Percentiles rank a stretch among this genome's conserved stretches.
Conservation (phyloP, 2,113 vertebrate species). For the Trematomus loennbergii region DNA sequence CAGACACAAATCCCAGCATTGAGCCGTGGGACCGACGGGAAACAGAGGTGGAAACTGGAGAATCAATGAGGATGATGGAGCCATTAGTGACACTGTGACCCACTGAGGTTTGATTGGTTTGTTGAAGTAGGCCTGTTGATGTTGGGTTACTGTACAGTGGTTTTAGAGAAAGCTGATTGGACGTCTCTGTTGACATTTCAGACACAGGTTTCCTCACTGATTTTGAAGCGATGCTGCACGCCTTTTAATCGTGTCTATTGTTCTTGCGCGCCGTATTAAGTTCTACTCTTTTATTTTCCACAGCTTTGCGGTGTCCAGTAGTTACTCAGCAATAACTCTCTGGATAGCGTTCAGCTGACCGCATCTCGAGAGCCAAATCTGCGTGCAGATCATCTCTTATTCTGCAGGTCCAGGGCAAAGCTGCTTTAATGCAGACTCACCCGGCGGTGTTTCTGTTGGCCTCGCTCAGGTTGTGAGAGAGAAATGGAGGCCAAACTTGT, state of each 20-base stretch:
- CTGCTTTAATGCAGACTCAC: conserved; percentile 47
- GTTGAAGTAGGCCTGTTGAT: conserved; percentile 45
- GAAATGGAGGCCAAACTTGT: conserved; percentile 17
- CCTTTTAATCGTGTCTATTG: conserved; percentile 26
- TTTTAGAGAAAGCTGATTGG: conserved; percentile 10
- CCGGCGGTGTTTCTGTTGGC: conserved; percentile 55
- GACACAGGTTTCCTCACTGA: conserved; percentile 11
- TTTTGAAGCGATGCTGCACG: not conserved
- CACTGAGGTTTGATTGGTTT: conserved; percentile 24
- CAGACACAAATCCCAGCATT: conserved; percentile 39
- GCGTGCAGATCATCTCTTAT: conserved; percentile 42
- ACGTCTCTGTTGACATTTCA: conserved; percentile 22
- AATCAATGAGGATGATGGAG: conserved; percentile 68
- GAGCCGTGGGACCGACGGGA: conserved; percentile 20
- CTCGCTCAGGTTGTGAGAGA: conserved; percentile 9
- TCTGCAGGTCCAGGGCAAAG: conserved; percentile 37
- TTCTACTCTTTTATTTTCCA: conserved; percentile 58
- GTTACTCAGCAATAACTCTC: conserved; percentile 29
- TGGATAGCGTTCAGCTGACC: conserved; percentile 33
- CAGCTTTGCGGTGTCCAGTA: conserved; percentile 40
- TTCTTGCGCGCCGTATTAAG: conserved; percentile 26
- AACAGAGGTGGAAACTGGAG: conserved; percentile 39
- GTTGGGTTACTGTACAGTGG: conserved; percentile 16
- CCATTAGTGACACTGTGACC: conserved; percentile 59
- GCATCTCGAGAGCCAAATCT: conserved; percentile 42